A percentile compares a stretch with the other conserved stretches of the same genome.
Conservation (phyloP, 1,140 invertebrate species). For the Aethina tumida region DNA sequence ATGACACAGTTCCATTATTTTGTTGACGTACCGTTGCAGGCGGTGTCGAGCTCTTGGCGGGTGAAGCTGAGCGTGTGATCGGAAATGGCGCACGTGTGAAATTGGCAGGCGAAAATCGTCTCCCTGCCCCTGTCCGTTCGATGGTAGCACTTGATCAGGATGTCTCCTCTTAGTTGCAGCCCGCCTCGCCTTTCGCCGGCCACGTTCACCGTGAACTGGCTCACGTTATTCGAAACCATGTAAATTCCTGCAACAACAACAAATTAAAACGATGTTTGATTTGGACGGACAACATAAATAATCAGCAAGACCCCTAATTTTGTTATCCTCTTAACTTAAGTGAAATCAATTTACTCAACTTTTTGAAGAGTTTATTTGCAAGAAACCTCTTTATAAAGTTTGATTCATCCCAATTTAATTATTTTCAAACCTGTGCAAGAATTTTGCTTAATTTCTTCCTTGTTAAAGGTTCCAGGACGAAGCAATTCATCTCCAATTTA, state of each 20-base stretch:
- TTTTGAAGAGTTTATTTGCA: not conserved
- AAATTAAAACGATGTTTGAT: not conserved
- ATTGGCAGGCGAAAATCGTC: slow-evolving; percentile 72
- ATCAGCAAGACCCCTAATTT: not conserved
- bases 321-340: slow-evolving; percentile 1
- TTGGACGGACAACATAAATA: no score
- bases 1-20: no score
- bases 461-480: no score
- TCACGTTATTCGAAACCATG: slow-evolving; percentile 50
- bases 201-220: slow-evolving; percentile 61
- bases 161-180: slow-evolving; percentile 76
- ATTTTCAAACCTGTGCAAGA: no score
- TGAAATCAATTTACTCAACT: not conserved
- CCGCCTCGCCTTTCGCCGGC: slow-evolving; percentile 47
- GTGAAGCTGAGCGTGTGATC: slow-evolving; percentile 75
- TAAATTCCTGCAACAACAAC: slow-evolving; percentile 48
- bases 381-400: not conserved
- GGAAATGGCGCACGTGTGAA: slow-evolving; percentile 85
- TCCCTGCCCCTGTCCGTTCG: slow-evolving; percentile 46
- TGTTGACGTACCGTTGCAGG: slow-evolving; percentile 54
- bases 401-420: not conserved
- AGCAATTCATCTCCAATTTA: no score
- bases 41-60: slow-evolving; percentile 76
- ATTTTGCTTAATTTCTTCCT: no score
- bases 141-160: slow-evolving; percentile 83